phyloP scores from a whole-genome alignment of 2,113 vertebrate genomes.

The Bubalus kerabau region DNA sequence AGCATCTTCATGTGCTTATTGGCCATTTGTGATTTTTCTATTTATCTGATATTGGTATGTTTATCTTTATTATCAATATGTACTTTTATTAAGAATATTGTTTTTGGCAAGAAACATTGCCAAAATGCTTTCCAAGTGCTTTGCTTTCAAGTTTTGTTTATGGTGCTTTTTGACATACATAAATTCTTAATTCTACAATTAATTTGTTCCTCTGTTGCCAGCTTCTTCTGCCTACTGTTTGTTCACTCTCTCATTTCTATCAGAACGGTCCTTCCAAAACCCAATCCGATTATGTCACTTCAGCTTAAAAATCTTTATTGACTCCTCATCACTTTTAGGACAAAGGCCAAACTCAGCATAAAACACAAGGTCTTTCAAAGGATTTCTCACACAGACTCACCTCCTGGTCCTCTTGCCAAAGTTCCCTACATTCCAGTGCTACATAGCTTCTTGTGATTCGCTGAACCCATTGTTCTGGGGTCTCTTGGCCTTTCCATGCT shows the following conservation, averaged over 20 bases:
- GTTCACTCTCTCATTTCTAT: neutral
- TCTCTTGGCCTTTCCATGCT: neutral
- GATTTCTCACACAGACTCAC: neutral
- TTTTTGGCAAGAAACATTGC: conserved; percentile 64
- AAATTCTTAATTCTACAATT: conserved; percentile 63
- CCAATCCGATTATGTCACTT: neutral
- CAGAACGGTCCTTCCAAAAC: neutral
- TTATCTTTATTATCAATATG: conserved; percentile 33
- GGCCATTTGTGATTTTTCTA: conserved; percentile 54
- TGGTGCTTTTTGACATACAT: conserved; percentile 69
- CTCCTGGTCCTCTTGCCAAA: neutral
- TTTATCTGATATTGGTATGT: conserved; percentile 50
- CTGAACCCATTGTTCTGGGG: neutral
- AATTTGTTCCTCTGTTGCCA: conserved; percentile 31
- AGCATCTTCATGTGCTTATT: conserved; percentile 33
- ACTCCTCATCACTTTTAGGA: neutral
- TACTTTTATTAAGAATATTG: conserved; percentile 58
- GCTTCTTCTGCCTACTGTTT: neutral
- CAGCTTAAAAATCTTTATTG: neutral
- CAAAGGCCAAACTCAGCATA: neutral
- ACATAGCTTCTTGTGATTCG: neutral
- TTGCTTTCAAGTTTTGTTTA: conserved; percentile 65
- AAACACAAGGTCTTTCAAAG: neutral
- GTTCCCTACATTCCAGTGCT: neutral
- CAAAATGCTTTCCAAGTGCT: conserved; percentile 55